Conservation (phyloP, 2,888 invertebrate genomes). For the Caenorhabditis sp. region DNA sequence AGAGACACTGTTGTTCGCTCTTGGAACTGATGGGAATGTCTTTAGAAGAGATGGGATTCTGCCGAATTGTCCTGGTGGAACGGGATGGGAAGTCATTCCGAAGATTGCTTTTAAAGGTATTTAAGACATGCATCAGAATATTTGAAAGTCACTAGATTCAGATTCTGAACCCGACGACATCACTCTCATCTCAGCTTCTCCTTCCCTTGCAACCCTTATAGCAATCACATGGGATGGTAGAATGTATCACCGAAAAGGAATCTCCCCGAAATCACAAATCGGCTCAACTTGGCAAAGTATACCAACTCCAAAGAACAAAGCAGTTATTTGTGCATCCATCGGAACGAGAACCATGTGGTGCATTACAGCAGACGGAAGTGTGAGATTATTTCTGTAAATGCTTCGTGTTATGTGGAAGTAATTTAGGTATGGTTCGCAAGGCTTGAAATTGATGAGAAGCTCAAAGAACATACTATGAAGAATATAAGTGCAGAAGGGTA, state of each 20-base stretch:
- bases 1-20: constrained; percentile 61
- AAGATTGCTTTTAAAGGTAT: constrained; percentile 5
- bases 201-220: constrained; percentile 55
- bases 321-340: constrained; percentile 57
- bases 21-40: constrained; percentile 64
- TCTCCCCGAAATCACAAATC: constrained; percentile 25
- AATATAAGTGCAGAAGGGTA: constrained; percentile 18
- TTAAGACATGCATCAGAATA: not conserved
- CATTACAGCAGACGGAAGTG: constrained; percentile 64
- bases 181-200: constrained; percentile 57
- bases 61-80: constrained; percentile 43
- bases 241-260: constrained; percentile 61
- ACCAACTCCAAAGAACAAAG: constrained; percentile 51
- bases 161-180: constrained; percentile 64
- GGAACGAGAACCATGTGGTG: constrained; percentile 66
- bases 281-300: constrained; percentile 59
- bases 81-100: constrained; percentile 33
- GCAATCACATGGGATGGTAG: constrained; percentile 71
- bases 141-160: too few relatives aligned
- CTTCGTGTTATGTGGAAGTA: not conserved
- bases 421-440: constrained; percentile 52
- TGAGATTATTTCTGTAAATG: not conserved
- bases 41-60: constrained; percentile 50
- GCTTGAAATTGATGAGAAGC: constrained; percentile 42
- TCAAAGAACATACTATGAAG: constrained; percentile 45